Evolutionary conservation across 2,888 invertebrate species (phyloP), one percentile per base, ranked within the genome.

Genomic region (Hypena proboscidalis): DNA sequence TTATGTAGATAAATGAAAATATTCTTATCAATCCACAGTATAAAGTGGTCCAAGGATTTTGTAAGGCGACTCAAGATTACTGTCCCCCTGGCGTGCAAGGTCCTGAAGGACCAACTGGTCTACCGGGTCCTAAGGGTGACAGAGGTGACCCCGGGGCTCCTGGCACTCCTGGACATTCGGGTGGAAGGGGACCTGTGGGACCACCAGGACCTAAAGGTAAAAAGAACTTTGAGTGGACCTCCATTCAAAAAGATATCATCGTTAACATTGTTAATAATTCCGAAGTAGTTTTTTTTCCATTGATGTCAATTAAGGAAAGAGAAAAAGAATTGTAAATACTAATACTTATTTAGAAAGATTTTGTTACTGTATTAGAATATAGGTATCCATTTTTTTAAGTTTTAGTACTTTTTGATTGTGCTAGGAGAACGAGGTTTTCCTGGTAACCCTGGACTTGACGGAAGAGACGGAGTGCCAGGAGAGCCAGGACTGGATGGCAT

Each of bases 401-500:
- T n/a, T n/a, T n/a, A n/a, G n/a, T n/a, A 75, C 22, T 74, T 82
- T 36, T 61, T 17, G 5, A 17, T 35, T 7, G 3, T 23, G 19
- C 9, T 13, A 78, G 96, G 96, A 15, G 93, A 94, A 61, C 93
- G 94, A 20, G 96, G 96, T 0, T 93, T 93, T 27, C 92, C 93
- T 0, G 96, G 96, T 0, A 92, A 93, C 23, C 85, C 94, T 0
- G 96, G 96, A 0, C 80, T 97, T 1, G 97, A 98, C 69, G 98
- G 97, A 0, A 90, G 97, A 38, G 97, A 97, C 62, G 97, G 97
- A 2, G 94, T 97, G 0, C 97, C 97, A 0, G 98, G 98, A 0
- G 97, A 97, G 68, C 97, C 97, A 0, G 97, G 98, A 0, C 84
- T 97, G 20, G 96, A 97, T 66, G 98, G 97, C 0, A 93, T 97